phyloP scores from a whole-genome alignment of 2,888 invertebrate species.

The Troides oblongomaculatus region DNA sequence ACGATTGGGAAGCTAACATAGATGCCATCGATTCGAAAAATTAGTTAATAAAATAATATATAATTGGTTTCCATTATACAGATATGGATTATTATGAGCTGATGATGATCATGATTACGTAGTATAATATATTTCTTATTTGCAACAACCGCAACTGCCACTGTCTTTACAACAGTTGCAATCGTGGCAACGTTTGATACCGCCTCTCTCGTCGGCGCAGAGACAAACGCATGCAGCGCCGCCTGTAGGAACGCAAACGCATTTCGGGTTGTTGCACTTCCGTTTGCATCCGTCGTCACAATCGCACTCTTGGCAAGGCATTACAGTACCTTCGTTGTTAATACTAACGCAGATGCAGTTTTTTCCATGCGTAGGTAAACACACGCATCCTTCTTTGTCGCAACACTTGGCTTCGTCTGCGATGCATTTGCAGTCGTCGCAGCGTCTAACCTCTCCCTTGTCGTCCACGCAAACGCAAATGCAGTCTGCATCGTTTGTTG shows the following conservation, averaged over 20 bases:
- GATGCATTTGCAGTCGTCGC: constrained; percentile 35
- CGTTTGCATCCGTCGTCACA: constrained; percentile 32
- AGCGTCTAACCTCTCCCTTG: constrained; percentile 34
- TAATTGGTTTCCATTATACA: too few relatives aligned
- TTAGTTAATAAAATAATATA: too few relatives aligned
- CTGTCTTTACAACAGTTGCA: constrained; percentile 31
- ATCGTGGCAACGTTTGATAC: constrained; percentile 35
- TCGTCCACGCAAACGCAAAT: constrained; percentile 33
- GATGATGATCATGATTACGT: too few relatives aligned
- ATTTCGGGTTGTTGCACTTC: constrained; percentile 24
- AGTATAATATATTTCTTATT: too few relatives aligned
- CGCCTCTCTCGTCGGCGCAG: constrained; percentile 31
- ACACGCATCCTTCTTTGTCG: constrained; percentile 43
- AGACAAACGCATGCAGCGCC: constrained; percentile 34
- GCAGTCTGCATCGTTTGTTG: constrained; percentile 33
- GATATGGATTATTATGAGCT: too few relatives aligned
- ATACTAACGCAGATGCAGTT: constrained; percentile 44
- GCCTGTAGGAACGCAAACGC: constrained; percentile 32
- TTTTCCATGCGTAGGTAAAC: constrained; percentile 43
- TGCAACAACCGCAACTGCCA: too few relatives aligned
- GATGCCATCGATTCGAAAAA: too few relatives aligned
- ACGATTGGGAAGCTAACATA: too few relatives aligned
- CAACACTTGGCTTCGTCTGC: constrained; percentile 34
- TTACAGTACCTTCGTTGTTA: constrained; percentile 38
- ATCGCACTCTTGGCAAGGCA: constrained; percentile 40